Evolutionary conservation across 2,888 invertebrate genomes (phyloP), one percentile per base, ranked within the genome.

Genomic region (Pollenia labialis): DNA sequence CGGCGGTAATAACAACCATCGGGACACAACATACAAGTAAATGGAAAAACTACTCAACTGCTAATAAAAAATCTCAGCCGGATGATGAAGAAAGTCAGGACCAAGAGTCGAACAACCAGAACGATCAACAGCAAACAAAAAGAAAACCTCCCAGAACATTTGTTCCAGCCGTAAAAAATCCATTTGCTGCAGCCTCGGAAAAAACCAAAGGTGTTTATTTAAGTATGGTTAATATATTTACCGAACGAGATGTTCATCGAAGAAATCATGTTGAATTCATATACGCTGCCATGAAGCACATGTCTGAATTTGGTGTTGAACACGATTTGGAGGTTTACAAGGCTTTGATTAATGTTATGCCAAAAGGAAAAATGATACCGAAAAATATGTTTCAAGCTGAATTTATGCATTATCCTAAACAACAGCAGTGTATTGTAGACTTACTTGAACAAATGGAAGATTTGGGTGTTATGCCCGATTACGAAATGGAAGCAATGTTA

Each of bases 211-310:
- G 95, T 16, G 94, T 95, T 0, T 98, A 96, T 91, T 90, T 97
- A 69, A 95, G 96, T 85, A 96, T 96, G 93, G 94, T 98, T 75
- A 95, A 96, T 89, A 95, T 96, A 86, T 99, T 97, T 91, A 94
- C 95, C 89, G 94, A 94, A 44, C 94, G 95, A 58, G 96, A 96
- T 89, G 94, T 94, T 0, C 95, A 96, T 90, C 94, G 97, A 87
- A 94, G 97, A 84, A 98, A 98, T 60, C 98, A 98, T 92, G 97
- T 98, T 0, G 98, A 99, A 90, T 99, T 99, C 93, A 98, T 99
- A 89, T 96, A 97, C 91, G 95, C 97, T 0, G 98, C 99, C 0
- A 93, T 99, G 87, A 96, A 95, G 79, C 95, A 97, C 90, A 97
- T 99, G 97, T 95, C 97, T 88, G 96, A 96, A 81, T 99, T 97